A percentile compares a stretch with the other conserved stretches of the same genome.
These are phyloP conservation scores for Tursiops truncatus DNA, from an alignment of 2,113 vertebrate species.

Conservation along the genomic window DNA sequence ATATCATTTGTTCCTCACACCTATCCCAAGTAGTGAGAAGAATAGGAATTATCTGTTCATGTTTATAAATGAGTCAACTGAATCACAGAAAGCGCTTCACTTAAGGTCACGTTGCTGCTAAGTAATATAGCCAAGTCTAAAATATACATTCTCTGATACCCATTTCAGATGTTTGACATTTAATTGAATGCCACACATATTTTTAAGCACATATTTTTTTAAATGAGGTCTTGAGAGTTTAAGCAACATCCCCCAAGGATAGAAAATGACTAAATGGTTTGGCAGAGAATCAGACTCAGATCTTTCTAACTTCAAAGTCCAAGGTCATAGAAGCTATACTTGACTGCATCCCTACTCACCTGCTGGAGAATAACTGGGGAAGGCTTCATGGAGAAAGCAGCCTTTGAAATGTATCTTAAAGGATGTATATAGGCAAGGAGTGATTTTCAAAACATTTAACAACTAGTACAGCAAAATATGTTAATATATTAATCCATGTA, in stretches of 20 bases:
- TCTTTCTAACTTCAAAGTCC: neutral
- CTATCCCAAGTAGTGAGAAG: neutral
- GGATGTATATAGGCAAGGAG: neutral
- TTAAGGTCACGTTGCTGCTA: neutral
- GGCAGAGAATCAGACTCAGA: constrained; percentile 2
- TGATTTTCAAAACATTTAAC: constrained; percentile 1
- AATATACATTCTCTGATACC: neutral
- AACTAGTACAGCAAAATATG: neutral
- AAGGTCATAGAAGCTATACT: neutral
- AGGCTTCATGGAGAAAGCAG: neutral
- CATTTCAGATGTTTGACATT: neutral
- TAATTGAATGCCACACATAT: neutral
- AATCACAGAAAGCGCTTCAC: neutral
- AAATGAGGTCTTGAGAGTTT: neutral
- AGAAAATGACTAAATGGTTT: neutral
- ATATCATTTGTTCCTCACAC: neutral
- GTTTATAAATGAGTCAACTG: neutral
- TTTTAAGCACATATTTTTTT: neutral
- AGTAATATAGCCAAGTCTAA: neutral
- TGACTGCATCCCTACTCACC: neutral
- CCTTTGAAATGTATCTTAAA: neutral
- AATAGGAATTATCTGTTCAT: neutral
- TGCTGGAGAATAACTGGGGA: neutral
- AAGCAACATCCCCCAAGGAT: neutral
- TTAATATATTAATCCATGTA: neutral